phyloP scores from a whole-genome alignment of 2,113 vertebrate genomes.

The Mormoops blainvillei region DNA sequence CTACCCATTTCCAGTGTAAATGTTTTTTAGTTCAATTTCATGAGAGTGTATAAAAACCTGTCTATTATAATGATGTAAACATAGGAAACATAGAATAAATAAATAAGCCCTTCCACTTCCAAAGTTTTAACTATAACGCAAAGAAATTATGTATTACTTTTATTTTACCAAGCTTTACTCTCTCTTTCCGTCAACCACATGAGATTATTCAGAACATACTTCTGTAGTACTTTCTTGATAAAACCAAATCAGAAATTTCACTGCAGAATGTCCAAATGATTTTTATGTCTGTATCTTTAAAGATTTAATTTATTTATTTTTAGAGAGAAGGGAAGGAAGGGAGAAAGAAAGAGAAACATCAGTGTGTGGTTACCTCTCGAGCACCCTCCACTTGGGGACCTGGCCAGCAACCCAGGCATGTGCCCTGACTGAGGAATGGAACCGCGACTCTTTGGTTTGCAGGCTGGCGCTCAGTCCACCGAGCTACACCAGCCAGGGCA shows the following conservation, averaged over 20 bases:
- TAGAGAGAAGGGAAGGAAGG: too few relatives aligned
- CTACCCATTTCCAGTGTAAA: not conserved
- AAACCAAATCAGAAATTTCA: conserved; percentile 24
- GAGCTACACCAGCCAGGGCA: too few relatives aligned
- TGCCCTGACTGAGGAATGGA: too few relatives aligned
- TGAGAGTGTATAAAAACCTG: not conserved
- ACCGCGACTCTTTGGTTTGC: too few relatives aligned
- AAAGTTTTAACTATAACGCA: conserved; percentile 1
- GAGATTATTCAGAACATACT: not conserved
- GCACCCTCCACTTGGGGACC: too few relatives aligned
- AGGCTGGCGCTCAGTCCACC: too few relatives aligned
- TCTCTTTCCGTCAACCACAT: not conserved
- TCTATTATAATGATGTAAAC: not conserved
- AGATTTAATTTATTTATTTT: too few relatives aligned
- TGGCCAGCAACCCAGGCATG: too few relatives aligned
- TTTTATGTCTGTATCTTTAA: not conserved
- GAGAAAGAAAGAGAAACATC: too few relatives aligned
- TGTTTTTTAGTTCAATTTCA: conserved; percentile 26
- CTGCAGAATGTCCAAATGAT: not conserved
- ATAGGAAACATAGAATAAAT: not conserved
- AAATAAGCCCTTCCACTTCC: not conserved
- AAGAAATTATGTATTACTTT: not conserved
- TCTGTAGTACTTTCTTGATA: not conserved
- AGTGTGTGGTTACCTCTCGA: too few relatives aligned
- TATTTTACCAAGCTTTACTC: not conserved